Base-by-base conservation (phyloP, 2,888 invertebrate genomes). In the Schrankia costaestrigalis region DNA sequence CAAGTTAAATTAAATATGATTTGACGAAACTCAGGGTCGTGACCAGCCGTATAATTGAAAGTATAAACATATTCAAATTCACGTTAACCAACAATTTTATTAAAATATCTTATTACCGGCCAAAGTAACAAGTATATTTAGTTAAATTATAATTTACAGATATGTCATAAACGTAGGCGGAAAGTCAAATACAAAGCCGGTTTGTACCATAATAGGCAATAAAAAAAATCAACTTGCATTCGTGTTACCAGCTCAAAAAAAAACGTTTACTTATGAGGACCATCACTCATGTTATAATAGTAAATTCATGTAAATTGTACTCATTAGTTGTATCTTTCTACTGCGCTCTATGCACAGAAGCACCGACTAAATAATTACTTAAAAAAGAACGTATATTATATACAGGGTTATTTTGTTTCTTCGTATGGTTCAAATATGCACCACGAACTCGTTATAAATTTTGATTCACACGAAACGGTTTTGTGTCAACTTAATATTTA, bases 261-360 rank as follows among this genome's bases (percentile, higher is more conserved):
- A 63, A 41, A 44, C 45, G 69, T 71, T 71, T 68, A 65, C 67
- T 68, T 70, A 75, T 74, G 65, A 57, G 47, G 50, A 46, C 54
- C 71, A 78, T 79, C 67, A 70, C 56, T 81, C 80, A 78, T 78
- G 56, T 50, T 41, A 56, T 80, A 74, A 81, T 81, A 72, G 79
- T 69, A 58, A 67, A 71, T 73, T 74, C 63, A 81, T 82, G 83
- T 74, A 78, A 82, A 83, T 83, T 67, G 63, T 65, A 64, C 67
- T 78, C 74, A 79, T 81, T 76, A 78, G 73, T 74, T 71, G 73
- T 76, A 61, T 67, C 49, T 65, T 22, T 71, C 56, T 64, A 65
- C 70, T 74, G 56, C 60, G 46, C 62, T 63, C 45, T 43, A 39
- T 60, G 51, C 49, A 62, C 56, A 54, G 52, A 51, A 62, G 55